Evolutionary conservation across 2,113 vertebrate genomes (phyloP).

Genomic region (Amphilophus citrinellus): DNA sequence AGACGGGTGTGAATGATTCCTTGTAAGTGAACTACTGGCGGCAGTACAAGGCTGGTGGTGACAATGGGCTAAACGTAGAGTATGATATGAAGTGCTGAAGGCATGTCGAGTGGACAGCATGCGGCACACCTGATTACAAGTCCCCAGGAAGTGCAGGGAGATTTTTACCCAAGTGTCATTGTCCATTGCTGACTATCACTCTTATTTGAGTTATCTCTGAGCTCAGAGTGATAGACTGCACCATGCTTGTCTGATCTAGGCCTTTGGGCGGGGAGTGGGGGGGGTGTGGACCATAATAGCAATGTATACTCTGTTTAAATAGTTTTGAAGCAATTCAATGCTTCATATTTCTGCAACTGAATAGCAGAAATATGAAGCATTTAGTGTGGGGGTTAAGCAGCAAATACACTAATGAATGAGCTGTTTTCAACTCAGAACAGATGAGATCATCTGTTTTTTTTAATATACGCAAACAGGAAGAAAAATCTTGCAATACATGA

Average conservation of each 20-base stretch:
- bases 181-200: conserved; percentile 33
- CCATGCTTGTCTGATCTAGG: conserved; percentile 37
- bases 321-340: conserved; percentile 47
- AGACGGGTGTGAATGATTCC: conserved; percentile 49
- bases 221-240: conserved; percentile 28
- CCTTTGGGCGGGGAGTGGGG: conserved; percentile 3
- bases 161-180: conserved; percentile 31
- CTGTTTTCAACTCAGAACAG: conserved; percentile 36
- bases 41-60: conserved; percentile 20
- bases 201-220: conserved; percentile 57
- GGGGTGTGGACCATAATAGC: conserved; percentile 8
- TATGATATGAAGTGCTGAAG: conserved; percentile 55
- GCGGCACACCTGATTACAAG: conserved; percentile 68
- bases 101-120: conserved; percentile 61
- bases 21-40: conserved; percentile 24
- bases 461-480: not conserved
- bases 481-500: not conserved
- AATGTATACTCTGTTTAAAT: conserved; percentile 41
- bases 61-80: conserved; percentile 16
- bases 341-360: conserved; percentile 7
- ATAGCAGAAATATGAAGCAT: conserved; percentile 36
- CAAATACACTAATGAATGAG: conserved; percentile 37
- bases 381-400: conserved; percentile 27
- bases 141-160: conserved; percentile 22
- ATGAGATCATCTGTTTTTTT: conserved; percentile 58